Base-by-base conservation (phyloP, 2,113 vertebrate genomes). In the Erinaceus europaeus region DNA sequence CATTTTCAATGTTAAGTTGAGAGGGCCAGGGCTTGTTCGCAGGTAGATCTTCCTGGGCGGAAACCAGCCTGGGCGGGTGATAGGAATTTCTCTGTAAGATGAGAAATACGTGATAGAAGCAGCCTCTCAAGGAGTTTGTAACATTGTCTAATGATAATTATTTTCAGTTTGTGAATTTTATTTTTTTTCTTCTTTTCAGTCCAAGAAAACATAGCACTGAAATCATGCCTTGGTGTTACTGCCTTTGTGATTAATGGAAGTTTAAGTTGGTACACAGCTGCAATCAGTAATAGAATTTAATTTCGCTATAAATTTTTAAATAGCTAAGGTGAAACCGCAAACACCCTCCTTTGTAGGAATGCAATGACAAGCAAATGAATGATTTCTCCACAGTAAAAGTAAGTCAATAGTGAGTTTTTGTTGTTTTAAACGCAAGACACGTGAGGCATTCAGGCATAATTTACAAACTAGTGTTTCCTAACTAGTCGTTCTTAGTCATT, bases 261-360 rank as follows among this genome's bases (percentile, higher is more conserved):
- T 72, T 90, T 91, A 74, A 84, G 88, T 72, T 64, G 42, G 76
- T 71, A 90, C 72, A 84, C 23, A 83, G 61, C 18, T 52, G 83
- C 84, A 76, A 18, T 84, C 78, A 95, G 69, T 83, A 91, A 79
- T 52, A 92, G 68, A 92, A 95, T 92, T 93, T 91, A 93, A 92
- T 92, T 93, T 90, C 78, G 74, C 61, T 92, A 72, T 88, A 90
- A 73, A 89, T 90, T 93, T 93, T 92, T 92, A 67, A 78, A 94
- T 83, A 62, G 72, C 86, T 89, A 90, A 94, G 59, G 75, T 84
- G 79, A 93, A 85, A 91, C 73, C 94, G 84, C 75, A 87, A 72
- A 94, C 87, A 44, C 13, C 21, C 86, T 53, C 65, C 50, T 89
- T 94, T 94, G 87, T 86, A 86, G 23, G 72, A 86, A 84, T 86